Conservation (phyloP, 2,797 vertebrate genomes). For the Schizothorax lantsangensis region DNA sequence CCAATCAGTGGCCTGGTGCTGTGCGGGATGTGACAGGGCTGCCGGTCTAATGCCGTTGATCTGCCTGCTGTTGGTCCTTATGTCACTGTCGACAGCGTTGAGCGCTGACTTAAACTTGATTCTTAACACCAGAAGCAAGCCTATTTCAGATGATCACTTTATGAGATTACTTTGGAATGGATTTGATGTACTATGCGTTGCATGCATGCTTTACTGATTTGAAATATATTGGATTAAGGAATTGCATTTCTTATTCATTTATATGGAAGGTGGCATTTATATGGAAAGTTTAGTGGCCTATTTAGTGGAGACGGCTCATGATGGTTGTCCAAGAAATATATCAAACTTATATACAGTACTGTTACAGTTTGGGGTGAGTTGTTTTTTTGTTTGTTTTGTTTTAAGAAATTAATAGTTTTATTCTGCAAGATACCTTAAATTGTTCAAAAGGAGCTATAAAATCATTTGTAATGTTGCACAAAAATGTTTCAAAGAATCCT, state of each 20-base stretch:
- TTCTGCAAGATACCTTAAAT: no score
- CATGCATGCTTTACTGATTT: conserved; percentile 12
- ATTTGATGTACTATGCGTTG: conserved; percentile 4
- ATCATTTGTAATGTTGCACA: background rate
- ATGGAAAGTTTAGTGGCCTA: background rate
- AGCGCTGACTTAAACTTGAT: conserved; percentile 33
- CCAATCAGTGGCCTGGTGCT: conserved; percentile 39
- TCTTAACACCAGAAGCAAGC: conserved; percentile 20
- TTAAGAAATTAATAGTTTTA: background rate
- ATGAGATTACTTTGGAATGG: conserved; percentile 31
- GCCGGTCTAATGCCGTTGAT: conserved; percentile 47
- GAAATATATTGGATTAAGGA: conserved; percentile 26
- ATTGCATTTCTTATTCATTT: background rate
- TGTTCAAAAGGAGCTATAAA: background rate
- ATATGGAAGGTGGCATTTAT: no score
- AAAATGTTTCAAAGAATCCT: background rate
- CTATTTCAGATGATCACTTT: conserved; percentile 40
- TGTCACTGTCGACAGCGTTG: conserved; percentile 32
- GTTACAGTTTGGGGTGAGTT: background rate
- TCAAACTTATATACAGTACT: background rate
- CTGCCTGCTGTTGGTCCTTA: conserved; percentile 51
- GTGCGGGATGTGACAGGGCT: conserved; percentile 46
- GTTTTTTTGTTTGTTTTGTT: no score
- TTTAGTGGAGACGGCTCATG: background rate
- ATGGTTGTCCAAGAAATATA: background rate